Base-by-base conservation (phyloP, 2,797 vertebrate genomes). In the Cichlasoma orientale region DNA sequence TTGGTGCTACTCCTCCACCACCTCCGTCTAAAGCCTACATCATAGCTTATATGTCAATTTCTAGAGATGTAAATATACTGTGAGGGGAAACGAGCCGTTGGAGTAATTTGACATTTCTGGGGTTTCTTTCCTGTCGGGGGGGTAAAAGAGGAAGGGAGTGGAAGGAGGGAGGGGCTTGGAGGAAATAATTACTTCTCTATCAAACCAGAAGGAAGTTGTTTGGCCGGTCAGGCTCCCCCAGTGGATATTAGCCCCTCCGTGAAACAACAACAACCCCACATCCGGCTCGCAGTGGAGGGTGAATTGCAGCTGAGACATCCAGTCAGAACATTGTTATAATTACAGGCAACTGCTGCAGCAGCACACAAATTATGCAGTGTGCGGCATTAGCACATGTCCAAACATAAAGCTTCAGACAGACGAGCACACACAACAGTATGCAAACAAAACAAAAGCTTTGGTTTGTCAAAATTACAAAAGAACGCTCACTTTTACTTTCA, bases 121-220 rank as follows among this genome's bases (percentile, higher is more conserved):
- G 75, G 57, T 85, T 92, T 82, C 5, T 13, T 57, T 56, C 83
- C 58, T 25, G 61, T 74, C 16, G 1, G 55, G 33, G 58, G 58
- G 69, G 25, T 44, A 38, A 70, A 84, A 29, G 70, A 87, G 86
- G 85, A 87, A 84, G 80, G 82, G 89, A 87, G 87, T 66, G 57
- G 70, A 66, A 80, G 54, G 5, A 80, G 72, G 91, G 93, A 83
- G 86, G 89, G 87, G 77, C 63, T 88, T 77, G 18, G 61, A 87
- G 89, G 90, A 92, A 93, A 90, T 92, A 92, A 92, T 94, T 92
- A 91, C 75, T 89, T 80, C 80, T 80, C 86, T 87, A 90, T 93
- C 92, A 88, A 88, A 88, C 83, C 56, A 68, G 84, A 83, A 91
- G 87, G 91, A 92, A 94, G 90, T 92, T 25, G 33, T 93, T 91